Evolutionary conservation across 2,888 invertebrate species (phyloP).

Genomic region (Cephus spinipes): DNA sequence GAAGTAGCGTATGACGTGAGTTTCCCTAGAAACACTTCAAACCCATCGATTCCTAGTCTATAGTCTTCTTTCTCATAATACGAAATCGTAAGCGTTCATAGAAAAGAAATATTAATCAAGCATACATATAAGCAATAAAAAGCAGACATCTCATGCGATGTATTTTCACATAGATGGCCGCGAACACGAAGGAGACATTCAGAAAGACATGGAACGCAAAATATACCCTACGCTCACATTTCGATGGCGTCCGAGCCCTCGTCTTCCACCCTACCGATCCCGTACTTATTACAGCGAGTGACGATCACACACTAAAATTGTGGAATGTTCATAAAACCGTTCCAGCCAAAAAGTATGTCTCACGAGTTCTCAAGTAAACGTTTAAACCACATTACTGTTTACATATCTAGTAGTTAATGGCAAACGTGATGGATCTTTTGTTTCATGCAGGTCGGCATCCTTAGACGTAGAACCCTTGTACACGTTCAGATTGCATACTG

Average conservation of each 20-base stretch:
- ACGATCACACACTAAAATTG: slow-evolving; percentile 98
- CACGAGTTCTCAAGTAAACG: not conserved
- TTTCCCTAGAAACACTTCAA: slow-evolving; percentile 16
- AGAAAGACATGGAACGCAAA: slow-evolving; percentile 97
- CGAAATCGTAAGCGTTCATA: not conserved
- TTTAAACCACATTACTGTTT: not conserved
- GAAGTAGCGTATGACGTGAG: slow-evolving; percentile 89
- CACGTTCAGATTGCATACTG: slow-evolving; percentile 96
- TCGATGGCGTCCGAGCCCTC: slow-evolving; percentile 90
- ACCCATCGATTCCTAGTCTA: not conserved
- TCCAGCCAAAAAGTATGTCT: slow-evolving; percentile 87
- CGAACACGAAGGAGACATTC: slow-evolving; percentile 88
- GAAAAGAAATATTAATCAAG: not conserved
- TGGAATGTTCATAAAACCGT: slow-evolving; percentile 99
- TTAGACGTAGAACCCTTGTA: slow-evolving; percentile 98
- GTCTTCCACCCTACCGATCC: slow-evolving; percentile 97
- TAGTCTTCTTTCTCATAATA: not conserved
- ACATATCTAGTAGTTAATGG: not conserved
- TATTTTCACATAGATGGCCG: slow-evolving; percentile 64
- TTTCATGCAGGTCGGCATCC: slow-evolving; percentile 78
- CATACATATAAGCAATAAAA: not conserved
- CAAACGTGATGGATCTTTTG: not conserved
- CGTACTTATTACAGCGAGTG: slow-evolving; percentile 96
- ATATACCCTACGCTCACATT: slow-evolving; percentile 94
- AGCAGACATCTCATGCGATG: not conserved